Percentiles rank a stretch among this genome's conserved stretches.
These are phyloP conservation scores for Pasiphila rectangulata DNA, from an alignment of 2,888 invertebrate genomes.

Conservation along the genomic window DNA sequence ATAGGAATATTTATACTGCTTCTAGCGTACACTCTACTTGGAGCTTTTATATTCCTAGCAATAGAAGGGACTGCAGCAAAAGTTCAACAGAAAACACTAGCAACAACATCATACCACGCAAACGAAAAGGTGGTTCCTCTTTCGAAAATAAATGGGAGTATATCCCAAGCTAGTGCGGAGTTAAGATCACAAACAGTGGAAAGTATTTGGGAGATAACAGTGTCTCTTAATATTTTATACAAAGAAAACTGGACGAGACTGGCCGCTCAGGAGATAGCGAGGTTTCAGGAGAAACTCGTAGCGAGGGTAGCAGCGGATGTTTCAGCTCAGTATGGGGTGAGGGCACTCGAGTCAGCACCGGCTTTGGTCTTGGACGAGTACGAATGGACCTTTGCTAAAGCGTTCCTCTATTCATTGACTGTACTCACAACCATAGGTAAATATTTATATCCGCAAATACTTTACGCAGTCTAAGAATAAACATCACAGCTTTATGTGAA, in stretches of 20 bases:
- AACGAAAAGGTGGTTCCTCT: constrained; percentile 60
- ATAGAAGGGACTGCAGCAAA: constrained; percentile 86
- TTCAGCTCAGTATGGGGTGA: constrained; percentile 76
- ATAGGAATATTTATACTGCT: constrained; percentile 90
- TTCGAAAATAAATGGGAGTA: constrained; percentile 61
- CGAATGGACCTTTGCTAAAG: constrained; percentile 94
- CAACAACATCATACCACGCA: constrained; percentile 72
- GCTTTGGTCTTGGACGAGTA: constrained; percentile 78
- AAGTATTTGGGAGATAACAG: constrained; percentile 95
- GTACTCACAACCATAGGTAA: constrained; percentile 95
- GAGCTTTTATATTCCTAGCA: constrained; percentile 91
- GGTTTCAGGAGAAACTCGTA: constrained; percentile 91
- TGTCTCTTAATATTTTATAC: constrained; percentile 91
- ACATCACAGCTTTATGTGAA: no score
- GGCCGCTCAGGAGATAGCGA: constrained; percentile 84
- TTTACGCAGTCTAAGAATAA: no score
- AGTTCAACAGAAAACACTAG: constrained; percentile 75
- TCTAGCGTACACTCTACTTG: constrained; percentile 87
- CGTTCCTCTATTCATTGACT: constrained; percentile 96
- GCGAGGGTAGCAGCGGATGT: constrained; percentile 89
- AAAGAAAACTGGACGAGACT: constrained; percentile 93
- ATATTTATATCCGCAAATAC: no score
- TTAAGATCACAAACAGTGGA: constrained; percentile 85
- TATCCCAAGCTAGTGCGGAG: constrained; percentile 70
- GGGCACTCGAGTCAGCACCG: constrained; percentile 70